Percentiles rank a stretch among this genome's conserved stretches.
Evolutionary conservation across 2,797 vertebrate species (phyloP).

Genomic region (Podarcis siculus): DNA sequence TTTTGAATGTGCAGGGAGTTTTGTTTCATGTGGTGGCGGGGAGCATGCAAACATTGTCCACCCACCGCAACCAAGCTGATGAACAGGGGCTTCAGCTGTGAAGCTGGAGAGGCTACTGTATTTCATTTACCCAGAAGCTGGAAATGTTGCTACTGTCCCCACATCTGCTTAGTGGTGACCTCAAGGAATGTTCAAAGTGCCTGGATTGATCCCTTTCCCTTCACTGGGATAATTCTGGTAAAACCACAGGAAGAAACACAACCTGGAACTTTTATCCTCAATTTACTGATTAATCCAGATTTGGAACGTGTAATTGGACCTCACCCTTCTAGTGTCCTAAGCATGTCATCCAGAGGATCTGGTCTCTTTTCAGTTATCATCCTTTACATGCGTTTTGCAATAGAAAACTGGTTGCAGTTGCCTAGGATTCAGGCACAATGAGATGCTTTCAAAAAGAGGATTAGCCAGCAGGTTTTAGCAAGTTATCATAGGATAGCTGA

Average conservation of each 20-base stretch:
- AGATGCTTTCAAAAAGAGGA: background rate
- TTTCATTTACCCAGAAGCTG: background rate
- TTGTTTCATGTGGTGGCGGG: background rate
- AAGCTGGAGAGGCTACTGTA: background rate
- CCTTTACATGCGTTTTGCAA: background rate
- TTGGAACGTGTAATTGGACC: background rate
- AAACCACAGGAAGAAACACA: background rate
- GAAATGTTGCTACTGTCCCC: background rate
- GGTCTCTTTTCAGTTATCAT: slow-evolving; percentile 9
- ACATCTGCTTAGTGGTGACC: background rate
- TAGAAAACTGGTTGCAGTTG: accelerated
- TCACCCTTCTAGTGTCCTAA: background rate
- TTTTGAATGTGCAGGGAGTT: background rate
- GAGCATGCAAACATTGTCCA: background rate
- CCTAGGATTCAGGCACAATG: background rate
- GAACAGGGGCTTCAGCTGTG: background rate
- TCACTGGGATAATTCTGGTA: background rate
- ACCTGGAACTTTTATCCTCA: background rate
- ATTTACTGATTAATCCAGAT: background rate
- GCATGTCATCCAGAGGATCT: accelerated
- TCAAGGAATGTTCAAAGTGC: background rate
- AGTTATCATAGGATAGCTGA: background rate
- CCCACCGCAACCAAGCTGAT: background rate
- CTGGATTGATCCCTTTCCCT: background rate
- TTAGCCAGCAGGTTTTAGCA: slow-evolving; percentile 15